Conservation (phyloP, 1,140 invertebrate genomes). For the Acyrthosiphon pisum region DNA sequence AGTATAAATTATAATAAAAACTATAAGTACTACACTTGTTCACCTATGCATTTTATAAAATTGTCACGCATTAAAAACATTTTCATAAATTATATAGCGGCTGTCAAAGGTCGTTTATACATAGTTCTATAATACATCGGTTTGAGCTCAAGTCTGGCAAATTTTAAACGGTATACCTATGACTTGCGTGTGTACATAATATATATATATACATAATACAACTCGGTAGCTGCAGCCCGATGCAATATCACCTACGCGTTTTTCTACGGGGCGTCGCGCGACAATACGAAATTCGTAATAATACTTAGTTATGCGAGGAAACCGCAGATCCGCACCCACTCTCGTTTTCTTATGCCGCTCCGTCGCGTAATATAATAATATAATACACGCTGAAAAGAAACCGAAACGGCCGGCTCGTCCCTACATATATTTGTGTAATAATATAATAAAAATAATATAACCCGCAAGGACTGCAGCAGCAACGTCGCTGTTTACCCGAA, state of each 20-base stretch:
- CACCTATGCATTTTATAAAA: neutral
- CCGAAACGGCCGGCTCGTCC: constrained; percentile 5
- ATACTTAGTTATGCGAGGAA: constrained; percentile 6
- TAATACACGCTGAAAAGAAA: constrained; percentile 45
- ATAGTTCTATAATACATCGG: neutral
- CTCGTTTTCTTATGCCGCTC: neutral
- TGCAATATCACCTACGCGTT: neutral
- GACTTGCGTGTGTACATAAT: neutral
- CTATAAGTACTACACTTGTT: neutral
- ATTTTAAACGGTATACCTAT: neutral
- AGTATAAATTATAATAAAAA: neutral
- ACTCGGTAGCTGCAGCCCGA: neutral
- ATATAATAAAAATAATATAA: constrained; percentile 36
- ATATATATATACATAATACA: neutral
- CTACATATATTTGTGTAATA: constrained; percentile 27
- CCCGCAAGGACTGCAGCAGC: neutral
- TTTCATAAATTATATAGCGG: neutral
- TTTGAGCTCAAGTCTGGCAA: neutral
- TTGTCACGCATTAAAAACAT: neutral
- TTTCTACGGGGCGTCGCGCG: neutral
- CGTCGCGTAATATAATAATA: constrained; percentile 34
- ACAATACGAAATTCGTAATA: neutral
- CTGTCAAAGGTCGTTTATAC: too few relatives aligned
- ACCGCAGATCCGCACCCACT: neutral
- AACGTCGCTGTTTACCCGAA: constrained; percentile 37